Base-by-base conservation (phyloP, 2,888 invertebrate genomes). In the Apocheima hispidaria region DNA sequence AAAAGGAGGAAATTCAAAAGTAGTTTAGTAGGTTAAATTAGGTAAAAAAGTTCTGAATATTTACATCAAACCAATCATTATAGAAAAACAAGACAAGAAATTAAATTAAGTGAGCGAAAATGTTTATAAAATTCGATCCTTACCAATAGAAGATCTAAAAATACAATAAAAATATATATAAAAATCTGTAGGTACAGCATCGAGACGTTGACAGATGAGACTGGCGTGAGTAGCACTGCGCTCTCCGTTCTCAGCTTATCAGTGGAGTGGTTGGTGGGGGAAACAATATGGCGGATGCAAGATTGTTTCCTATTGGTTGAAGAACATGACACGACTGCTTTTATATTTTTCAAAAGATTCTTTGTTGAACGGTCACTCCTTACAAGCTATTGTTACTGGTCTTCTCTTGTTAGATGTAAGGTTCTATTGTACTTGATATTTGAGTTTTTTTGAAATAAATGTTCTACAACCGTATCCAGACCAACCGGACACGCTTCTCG, bases 221-320 rank as follows among this genome's bases (percentile, higher is more conserved):
- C 38, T 9, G 16, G 2, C 16, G 12, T 41, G 33, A 33, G 21
- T 7, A 21, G 54, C 50, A 26, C 62, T 62, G 40, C 51, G 28
- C 18, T 51, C 51, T 28, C 26, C 40, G 28, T 20, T 73, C 69
- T 70, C 78, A 72, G 74, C 68, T 58, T 46, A n/a, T n/a, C n/a
- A n/a, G n/a, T n/a, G 48, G 51, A 53, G 28, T 61, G 16, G 62
- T 63, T 75, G 81, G 83, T 77, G 76, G 83, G 81, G 81, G 75
- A 73, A 76, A 61, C 75, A 88, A 87, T 33, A 90, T 90, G 89
- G 90, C 89, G 73, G 66, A 66, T 30, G 10, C 16, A 14, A 16
- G 36, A 57, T 6, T 23, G 52, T 44, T 46, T 60, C 52, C 40
- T 26, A 70, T 70, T 70, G 70, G 70, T 28, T 20, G 10, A 6